Conservation (phyloP, 37 sponge, comb jelly and placozoan species). For the Ephydatia muelleri region DNA sequence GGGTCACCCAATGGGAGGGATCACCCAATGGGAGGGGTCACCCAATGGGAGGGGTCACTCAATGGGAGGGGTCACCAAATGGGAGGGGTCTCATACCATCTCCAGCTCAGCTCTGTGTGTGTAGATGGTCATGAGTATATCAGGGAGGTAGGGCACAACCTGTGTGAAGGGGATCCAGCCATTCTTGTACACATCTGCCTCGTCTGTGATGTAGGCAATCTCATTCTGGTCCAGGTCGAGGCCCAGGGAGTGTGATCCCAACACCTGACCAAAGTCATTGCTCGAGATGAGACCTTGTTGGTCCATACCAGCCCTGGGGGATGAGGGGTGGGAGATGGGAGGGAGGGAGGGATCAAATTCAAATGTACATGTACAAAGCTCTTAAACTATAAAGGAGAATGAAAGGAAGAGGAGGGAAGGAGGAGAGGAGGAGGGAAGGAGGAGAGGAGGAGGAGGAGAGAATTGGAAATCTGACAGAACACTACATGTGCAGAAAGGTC, state of each 20-base stretch:
- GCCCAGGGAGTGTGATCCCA: constrained; percentile 45
- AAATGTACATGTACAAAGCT: too few species aligned
- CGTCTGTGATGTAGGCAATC: constrained; percentile 17
- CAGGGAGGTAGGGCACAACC: constrained; percentile 33
- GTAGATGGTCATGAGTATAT: constrained; percentile 29
- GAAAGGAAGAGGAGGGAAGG: neutral
- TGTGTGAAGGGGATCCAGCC: constrained; percentile 33
- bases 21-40: too few species aligned
- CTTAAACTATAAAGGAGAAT: too few species aligned
- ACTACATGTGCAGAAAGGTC: too few species aligned
- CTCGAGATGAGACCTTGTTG: constrained; percentile 23
- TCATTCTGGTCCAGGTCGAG: constrained; percentile 59
- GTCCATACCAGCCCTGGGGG: neutral
- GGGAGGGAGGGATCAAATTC: neutral
- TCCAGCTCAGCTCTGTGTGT: constrained; percentile 35
- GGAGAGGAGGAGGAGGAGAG: neutral
- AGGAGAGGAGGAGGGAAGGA: neutral
- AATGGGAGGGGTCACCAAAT: neutral
- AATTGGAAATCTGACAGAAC: too few species aligned
- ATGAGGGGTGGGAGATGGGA: neutral
- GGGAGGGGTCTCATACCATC: constrained; percentile 15
- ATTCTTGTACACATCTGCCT: constrained; percentile 18
- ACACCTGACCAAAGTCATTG: constrained; percentile 39
- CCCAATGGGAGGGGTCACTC: too few species aligned
- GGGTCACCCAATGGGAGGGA: neutral